A percentile compares a stretch with the other conserved stretches of the same genome.
Evolutionary conservation across 2,113 vertebrate species (phyloP).

Genomic region (Neolamprologus toae): DNA sequence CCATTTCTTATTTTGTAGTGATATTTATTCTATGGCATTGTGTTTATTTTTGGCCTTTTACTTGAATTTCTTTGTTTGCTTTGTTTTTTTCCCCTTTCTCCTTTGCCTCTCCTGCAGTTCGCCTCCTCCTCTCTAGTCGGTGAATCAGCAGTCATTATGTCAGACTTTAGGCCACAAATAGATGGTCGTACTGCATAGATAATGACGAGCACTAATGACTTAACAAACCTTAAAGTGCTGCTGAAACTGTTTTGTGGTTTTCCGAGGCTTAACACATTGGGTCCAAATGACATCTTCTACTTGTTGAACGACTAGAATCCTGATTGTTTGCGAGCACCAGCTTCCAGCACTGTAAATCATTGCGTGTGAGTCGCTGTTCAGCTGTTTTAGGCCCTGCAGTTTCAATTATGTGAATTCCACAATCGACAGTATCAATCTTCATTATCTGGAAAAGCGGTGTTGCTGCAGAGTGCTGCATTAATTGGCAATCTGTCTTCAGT

Average conservation of each 20-base stretch:
- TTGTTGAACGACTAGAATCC: not conserved
- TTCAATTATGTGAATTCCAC: slow-evolving; percentile 22
- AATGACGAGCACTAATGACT: not conserved
- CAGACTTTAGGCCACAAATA: not conserved
- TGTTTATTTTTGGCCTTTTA: not conserved
- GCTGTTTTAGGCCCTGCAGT: slow-evolving; percentile 12
- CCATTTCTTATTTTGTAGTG: not conserved
- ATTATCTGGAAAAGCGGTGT: slow-evolving; percentile 46
- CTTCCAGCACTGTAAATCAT: not conserved
- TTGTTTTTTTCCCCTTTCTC: not conserved
- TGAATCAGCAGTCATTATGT: not conserved
- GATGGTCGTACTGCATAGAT: not conserved
- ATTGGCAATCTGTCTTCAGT: slow-evolving; percentile 48
- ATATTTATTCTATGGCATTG: not conserved
- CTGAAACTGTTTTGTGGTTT: not conserved
- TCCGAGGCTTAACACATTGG: not conserved
- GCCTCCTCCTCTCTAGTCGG: not conserved
- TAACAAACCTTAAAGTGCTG: not conserved
- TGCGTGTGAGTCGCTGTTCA: not conserved
- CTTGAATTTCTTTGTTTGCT: not conserved
- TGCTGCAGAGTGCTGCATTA: slow-evolving; percentile 34
- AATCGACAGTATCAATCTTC: slow-evolving; percentile 44
- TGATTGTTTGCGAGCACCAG: not conserved
- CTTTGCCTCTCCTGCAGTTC: not conserved
- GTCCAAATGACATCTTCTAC: not conserved